Conservation (phyloP, 2,113 vertebrate genomes). For the Mirza zaza region DNA sequence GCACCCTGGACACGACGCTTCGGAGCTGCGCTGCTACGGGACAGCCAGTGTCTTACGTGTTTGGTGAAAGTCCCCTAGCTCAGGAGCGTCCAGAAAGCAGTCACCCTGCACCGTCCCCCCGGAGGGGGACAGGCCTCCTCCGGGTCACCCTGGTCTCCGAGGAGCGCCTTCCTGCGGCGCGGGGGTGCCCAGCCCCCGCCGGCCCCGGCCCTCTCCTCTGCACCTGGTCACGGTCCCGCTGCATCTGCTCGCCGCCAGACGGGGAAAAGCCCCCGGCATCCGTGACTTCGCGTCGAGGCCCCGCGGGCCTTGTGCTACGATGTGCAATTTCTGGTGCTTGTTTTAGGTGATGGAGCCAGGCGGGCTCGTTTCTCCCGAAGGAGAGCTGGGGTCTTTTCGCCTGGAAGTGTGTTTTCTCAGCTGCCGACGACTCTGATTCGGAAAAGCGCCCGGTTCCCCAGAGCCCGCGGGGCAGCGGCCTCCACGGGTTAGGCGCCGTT, state of each 20-base stretch:
- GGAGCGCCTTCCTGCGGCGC: no score
- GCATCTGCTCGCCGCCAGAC: no score
- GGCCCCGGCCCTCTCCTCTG: not conserved
- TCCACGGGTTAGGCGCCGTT: not conserved
- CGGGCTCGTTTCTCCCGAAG: not conserved
- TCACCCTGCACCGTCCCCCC: no score
- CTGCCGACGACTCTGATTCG: not conserved
- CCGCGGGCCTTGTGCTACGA: no score
- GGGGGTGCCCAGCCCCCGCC: not conserved
- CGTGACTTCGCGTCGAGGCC: not conserved
- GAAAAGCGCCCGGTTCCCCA: no score
- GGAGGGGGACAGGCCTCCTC: no score
- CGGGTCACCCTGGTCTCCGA: rapidly evolving
- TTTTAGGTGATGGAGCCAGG: not conserved
- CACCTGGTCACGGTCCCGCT: no score
- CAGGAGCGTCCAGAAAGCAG: not conserved
- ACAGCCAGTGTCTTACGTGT: rapidly evolving
- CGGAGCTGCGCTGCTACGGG: no score
- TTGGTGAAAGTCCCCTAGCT: not conserved
- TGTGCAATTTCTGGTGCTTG: not conserved
- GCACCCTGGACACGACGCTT: not conserved
- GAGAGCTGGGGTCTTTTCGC: not conserved
- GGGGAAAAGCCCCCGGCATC: not conserved
- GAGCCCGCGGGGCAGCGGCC: no score
- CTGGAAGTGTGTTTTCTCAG: not conserved